phyloP scores from a whole-genome alignment of 2,797 vertebrate genomes.

The Notolepis coatsorum region DNA sequence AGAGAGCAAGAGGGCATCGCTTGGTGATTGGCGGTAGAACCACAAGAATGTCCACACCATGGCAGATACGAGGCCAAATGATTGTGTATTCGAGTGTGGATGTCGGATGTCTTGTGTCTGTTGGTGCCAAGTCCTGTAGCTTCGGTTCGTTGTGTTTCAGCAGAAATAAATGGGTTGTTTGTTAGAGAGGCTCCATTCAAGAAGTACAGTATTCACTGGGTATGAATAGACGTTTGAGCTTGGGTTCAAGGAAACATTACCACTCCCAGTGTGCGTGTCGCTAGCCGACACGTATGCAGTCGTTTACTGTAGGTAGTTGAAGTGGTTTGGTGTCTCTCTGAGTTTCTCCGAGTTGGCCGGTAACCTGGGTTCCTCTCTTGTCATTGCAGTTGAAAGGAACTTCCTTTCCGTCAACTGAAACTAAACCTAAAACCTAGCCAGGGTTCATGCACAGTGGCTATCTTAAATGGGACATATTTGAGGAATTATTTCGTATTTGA shows the following conservation, averaged over 20 bases:
- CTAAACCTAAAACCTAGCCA: too few relatives aligned
- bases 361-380: background rate
- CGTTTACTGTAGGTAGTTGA: constrained; percentile 11
- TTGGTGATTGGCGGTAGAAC: background rate
- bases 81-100: background rate
- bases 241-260: background rate
- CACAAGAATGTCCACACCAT: background rate
- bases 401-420: constrained; percentile 41
- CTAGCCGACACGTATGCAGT: background rate
- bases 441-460: too few relatives aligned
- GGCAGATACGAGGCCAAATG: background rate
- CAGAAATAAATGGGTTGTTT: constrained; percentile 2
- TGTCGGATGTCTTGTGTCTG: background rate
- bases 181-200: background rate
- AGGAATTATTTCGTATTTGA: too few relatives aligned
- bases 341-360: background rate
- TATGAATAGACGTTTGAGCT: background rate
- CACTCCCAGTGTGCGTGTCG: background rate
- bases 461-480: too few relatives aligned
- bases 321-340: constrained; percentile 1
- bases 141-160: background rate
- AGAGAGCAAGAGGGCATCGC: constrained; percentile 9
- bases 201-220: background rate
- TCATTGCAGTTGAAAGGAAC: background rate
- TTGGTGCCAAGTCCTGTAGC: background rate